These are phyloP conservation scores for Fissipunctia ypsillon DNA, from an alignment of 2,888 invertebrate genomes.

Conservation along the genomic window DNA sequence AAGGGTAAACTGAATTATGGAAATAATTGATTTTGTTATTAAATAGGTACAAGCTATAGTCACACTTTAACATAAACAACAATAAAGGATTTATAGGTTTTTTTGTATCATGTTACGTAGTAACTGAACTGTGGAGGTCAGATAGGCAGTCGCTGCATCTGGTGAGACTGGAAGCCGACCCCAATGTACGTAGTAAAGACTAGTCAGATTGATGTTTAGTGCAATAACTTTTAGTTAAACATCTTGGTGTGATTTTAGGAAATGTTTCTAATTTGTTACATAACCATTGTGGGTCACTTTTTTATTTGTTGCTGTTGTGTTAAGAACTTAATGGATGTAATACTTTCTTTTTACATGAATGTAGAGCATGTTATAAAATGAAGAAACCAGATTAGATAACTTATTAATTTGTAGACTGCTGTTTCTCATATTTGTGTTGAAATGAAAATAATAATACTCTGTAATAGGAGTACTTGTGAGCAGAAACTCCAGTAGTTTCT, in stretches of 20 bases:
- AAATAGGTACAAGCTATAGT: neutral
- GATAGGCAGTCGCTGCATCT: no score
- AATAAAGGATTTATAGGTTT: neutral
- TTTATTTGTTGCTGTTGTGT: neutral
- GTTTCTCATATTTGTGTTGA: neutral
- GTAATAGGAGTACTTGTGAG: neutral
- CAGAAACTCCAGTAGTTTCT: no score
- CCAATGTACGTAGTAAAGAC: no score
- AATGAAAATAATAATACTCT: neutral
- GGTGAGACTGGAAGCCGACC: no score
- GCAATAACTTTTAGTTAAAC: constrained; percentile 31
- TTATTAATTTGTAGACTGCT: neutral
- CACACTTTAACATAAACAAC: neutral
- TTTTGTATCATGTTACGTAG: neutral
- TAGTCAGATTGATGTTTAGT: no score
- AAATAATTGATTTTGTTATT: constrained; percentile 11
- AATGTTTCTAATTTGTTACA: constrained; percentile 21
- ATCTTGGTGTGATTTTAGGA: constrained; percentile 20
- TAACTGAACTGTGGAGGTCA: no score
- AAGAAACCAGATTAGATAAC: constrained; percentile 15
- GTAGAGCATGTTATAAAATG: neutral
- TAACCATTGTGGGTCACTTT: constrained; percentile 38
- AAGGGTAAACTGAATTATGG: constrained; percentile 18
- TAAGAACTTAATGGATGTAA: neutral
- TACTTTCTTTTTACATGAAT: constrained; percentile 9